phyloP scores from a whole-genome alignment of 2,113 vertebrate species.

The Fulica atra region DNA sequence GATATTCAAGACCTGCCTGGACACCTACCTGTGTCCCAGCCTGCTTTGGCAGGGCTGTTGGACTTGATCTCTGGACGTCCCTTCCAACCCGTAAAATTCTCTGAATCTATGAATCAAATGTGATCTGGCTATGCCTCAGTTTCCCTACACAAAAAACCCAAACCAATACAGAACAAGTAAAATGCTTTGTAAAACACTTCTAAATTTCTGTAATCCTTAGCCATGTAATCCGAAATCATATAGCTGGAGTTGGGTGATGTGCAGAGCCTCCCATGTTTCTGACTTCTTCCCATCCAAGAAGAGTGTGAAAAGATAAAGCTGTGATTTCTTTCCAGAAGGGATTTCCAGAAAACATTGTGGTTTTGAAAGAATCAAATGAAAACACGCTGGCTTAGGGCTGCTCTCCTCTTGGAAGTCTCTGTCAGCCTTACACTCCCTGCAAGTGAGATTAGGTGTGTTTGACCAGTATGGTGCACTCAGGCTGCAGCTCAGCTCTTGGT shows the following conservation, averaged over 20 bases:
- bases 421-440: background rate
- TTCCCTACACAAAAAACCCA: background rate
- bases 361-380: background rate
- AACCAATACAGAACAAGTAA: background rate
- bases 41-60: too few relatives aligned
- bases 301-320: constrained; percentile 18
- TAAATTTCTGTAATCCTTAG: background rate
- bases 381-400: background rate
- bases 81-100: too few relatives aligned
- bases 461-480: accelerated
- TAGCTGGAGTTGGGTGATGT: background rate
- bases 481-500: background rate
- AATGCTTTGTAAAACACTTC: background rate
- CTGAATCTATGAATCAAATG: background rate
- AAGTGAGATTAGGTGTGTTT: background rate
- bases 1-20: too few relatives aligned
- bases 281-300: background rate
- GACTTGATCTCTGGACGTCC: too few relatives aligned
- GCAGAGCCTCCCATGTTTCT: background rate
- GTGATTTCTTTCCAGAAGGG: background rate
- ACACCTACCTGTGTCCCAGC: too few relatives aligned
- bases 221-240: background rate
- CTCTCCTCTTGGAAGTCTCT: background rate
- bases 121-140: background rate
- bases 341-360: background rate